Conservation (phyloP, 2,113 vertebrate genomes). For the Triplophysa rosa region DNA sequence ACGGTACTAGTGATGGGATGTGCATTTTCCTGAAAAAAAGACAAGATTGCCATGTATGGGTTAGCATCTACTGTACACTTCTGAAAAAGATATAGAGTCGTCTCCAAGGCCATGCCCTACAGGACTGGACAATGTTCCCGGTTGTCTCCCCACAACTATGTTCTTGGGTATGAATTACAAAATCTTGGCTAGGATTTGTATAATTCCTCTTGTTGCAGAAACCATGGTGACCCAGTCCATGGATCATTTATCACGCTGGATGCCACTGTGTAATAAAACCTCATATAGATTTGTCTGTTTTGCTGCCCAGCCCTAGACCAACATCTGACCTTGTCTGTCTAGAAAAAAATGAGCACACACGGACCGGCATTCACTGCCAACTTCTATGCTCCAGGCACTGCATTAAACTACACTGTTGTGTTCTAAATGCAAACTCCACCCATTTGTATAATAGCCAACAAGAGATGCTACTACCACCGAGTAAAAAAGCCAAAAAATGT, state of each 20-base stretch:
- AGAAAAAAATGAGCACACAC: not conserved
- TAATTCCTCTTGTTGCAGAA: constrained; percentile 23
- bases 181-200: constrained; percentile 13
- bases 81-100: too few relatives aligned
- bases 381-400: constrained; percentile 36
- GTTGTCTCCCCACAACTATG: not conserved
- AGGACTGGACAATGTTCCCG: not conserved
- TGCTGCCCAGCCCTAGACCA: constrained; percentile 16
- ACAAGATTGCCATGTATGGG: too few relatives aligned
- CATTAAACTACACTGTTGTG: constrained; percentile 28
- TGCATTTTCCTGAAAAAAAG: too few relatives aligned
- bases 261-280: constrained; percentile 31
- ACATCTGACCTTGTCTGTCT: constrained; percentile 39
- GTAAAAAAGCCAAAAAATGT: not conserved
- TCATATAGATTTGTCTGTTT: constrained; percentile 41
- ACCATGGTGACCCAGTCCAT: constrained; percentile 8
- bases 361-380: constrained; percentile 24
- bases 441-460: constrained; percentile 47
- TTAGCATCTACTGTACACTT: too few relatives aligned
- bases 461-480: constrained; percentile 29
- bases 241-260: constrained; percentile 33
- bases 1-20: too few relatives aligned
- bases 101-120: too few relatives aligned
- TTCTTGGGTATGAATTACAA: constrained; percentile 11
- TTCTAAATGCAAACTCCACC: constrained; percentile 14